Evolutionary conservation across 1,140 invertebrate genomes (phyloP), one percentile per base, ranked within the genome.

Genomic region (Drosophila santomea): DNA sequence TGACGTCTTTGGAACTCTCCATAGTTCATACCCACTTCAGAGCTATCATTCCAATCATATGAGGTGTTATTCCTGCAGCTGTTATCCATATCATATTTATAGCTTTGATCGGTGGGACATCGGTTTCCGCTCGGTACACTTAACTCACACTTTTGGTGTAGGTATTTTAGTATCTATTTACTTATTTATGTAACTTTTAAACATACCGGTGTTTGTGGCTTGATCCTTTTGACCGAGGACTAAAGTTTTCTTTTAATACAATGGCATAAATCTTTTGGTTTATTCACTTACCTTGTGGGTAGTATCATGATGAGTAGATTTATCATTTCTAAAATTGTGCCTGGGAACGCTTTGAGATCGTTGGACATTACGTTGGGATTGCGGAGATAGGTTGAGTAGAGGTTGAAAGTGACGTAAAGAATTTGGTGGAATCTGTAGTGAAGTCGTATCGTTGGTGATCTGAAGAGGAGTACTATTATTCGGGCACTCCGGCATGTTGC

Each of bases 301-400:
- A 0, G 25, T 10, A 3, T 20, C 11, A 15, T 39, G 55, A 10
- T 14, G 15, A n/a, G 44, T 28, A 14, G 28, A 44, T 39, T 36
- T 63, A 4, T 25, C 14, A 10, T 2, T 8, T 32, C 11, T 61
- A 8, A 59, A 12, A 28, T 1, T 14, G 4, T 0, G 0, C 12
- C 11, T 61, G n/a, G 64, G 64, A 0, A 43, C 10, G 25, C 64
- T 68, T 20, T 66, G 64, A 2, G 64, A 68, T 38, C 63, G 28
- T 14, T 11, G 0, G 23, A 3, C n/a, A 12, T 12, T 28, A 20
- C 14, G 23, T 11, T 4, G 54, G 5, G 8, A 41, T 5, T 59
- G 59, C 0, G 35, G 55, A 7, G n/a, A 11, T 15, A 14, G 17
- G 6, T 28, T 32, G 4, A 23, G 3, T n/a, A 12, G 8, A 1